These are phyloP conservation scores for Aphelenchoides fujianensis DNA, from an alignment of 1,140 invertebrate species.

Conservation along the genomic window DNA sequence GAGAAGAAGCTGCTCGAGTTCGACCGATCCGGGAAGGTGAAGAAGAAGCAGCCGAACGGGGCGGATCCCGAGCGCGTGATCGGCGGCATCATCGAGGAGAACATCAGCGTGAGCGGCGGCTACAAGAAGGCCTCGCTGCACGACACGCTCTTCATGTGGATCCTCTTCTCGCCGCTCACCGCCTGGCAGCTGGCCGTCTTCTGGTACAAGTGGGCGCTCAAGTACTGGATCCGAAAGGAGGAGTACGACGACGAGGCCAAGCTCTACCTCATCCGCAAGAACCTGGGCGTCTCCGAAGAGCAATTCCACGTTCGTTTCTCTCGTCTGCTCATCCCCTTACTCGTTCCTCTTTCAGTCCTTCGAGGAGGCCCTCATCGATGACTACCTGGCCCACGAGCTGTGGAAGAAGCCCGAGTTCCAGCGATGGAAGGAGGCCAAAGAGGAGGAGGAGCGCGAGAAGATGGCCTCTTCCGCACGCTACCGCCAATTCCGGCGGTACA, in stretches of 20 bases:
- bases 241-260: conserved; percentile 79
- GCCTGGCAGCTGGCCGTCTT: conserved; percentile 71
- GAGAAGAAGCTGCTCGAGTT: conserved; percentile 69
- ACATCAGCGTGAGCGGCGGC: conserved; percentile 75
- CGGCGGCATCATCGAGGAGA: conserved; percentile 77
- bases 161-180: conserved; percentile 75
- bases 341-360: conserved; percentile 66
- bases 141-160: conserved; percentile 78
- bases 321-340: conserved; percentile 22
- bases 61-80: conserved; percentile 78
- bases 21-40: conserved; percentile 65
- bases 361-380: conserved; percentile 73
- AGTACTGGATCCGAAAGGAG: conserved; percentile 73
- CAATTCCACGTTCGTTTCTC: conserved; percentile 66
- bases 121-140: conserved; percentile 76
- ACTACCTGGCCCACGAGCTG: conserved; percentile 73
- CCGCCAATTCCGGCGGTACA: conserved; percentile 75
- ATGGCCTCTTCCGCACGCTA: conserved; percentile 73
- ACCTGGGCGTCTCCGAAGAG: conserved; percentile 69
- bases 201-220: conserved; percentile 77
- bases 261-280: conserved; percentile 76
- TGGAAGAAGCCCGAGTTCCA: conserved; percentile 78
- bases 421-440: conserved; percentile 76
- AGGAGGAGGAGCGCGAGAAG: conserved; percentile 77
- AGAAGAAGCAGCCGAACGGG: conserved; percentile 71